Percentiles rank a stretch among this genome's conserved stretches.
These are phyloP conservation scores for Trialeurodes vaporariorum DNA, from an alignment of 1,140 invertebrate genomes.

Conservation along the genomic window DNA sequence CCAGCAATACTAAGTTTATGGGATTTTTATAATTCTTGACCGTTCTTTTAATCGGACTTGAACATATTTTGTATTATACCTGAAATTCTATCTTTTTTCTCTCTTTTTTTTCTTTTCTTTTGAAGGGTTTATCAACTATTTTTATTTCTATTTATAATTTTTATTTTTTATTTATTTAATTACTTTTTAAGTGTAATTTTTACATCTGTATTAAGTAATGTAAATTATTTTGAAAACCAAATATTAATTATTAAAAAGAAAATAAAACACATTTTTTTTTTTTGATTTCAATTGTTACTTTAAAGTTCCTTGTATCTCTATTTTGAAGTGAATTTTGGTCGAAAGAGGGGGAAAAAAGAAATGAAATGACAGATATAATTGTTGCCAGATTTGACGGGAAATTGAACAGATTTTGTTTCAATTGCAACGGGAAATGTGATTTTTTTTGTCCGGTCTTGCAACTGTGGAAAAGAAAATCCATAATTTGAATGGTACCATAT, in stretches of 20 bases:
- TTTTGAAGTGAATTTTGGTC: neutral
- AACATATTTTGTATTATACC: neutral
- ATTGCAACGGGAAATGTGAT: too few species aligned
- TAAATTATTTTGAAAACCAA: neutral
- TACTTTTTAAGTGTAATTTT: conserved; percentile 1
- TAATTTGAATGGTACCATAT: neutral
- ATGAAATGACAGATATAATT: too few species aligned
- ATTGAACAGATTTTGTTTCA: too few species aligned
- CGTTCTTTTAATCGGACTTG: too few species aligned
- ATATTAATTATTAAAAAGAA: conserved; percentile 1
- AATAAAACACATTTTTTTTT: neutral
- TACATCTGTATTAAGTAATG: neutral
- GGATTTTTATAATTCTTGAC: neutral
- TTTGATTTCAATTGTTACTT: neutral
- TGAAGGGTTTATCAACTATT: neutral
- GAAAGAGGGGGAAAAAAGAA: neutral
- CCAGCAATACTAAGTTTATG: neutral
- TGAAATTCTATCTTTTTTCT: neutral
- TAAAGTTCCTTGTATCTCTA: neutral
- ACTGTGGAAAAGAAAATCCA: too few species aligned
- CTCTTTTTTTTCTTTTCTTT: neutral
- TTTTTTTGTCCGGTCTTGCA: too few species aligned
- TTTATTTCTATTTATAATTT: neutral
- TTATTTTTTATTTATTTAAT: neutral
- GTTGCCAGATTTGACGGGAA: too few species aligned